Conservation (phyloP, 1,140 invertebrate genomes). For the Conopomorpha cramerella region DNA sequence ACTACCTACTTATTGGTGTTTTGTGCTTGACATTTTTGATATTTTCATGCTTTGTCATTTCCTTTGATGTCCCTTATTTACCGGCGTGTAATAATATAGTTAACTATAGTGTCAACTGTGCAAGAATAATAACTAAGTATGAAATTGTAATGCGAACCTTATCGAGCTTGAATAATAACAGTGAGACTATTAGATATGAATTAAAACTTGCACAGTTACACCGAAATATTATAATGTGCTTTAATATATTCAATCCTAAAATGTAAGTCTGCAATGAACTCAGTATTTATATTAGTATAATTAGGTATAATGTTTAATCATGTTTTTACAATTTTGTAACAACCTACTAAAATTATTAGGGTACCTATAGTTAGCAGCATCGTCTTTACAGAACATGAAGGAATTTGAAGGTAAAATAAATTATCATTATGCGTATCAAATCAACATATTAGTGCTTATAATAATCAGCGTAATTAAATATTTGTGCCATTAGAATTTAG, state of each 20-base stretch:
- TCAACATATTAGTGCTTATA: slow-evolving; percentile 10
- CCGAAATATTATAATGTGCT: slow-evolving; percentile 32
- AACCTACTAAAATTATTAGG: slow-evolving; percentile 26
- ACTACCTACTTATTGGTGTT: no score
- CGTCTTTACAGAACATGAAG: slow-evolving; percentile 20
- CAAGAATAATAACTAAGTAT: no score
- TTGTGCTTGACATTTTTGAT: slow-evolving; percentile 34
- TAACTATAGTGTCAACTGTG: slow-evolving; percentile 24
- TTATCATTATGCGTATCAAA: slow-evolving; percentile 12
- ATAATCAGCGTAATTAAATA: slow-evolving; percentile 12
- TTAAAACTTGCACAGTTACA: slow-evolving; percentile 42
- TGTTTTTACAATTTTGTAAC: slow-evolving; percentile 46
- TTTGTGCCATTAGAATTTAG: slow-evolving; percentile 54
- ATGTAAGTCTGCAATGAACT: slow-evolving; percentile 34
- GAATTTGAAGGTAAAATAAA: slow-evolving; percentile 15
- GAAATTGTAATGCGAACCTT: no score
- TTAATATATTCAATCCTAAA: slow-evolving; percentile 20
- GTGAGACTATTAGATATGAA: no score
- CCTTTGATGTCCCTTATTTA: slow-evolving; percentile 7
- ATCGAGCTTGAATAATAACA: no score
- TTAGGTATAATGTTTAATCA: slow-evolving; percentile 29
- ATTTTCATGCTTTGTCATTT: slow-evolving; percentile 31
- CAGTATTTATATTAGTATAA: slow-evolving; percentile 51
- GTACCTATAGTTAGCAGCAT: slow-evolving; percentile 51
- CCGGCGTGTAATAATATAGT: no score